Conservation (phyloP, 2,888 invertebrate genomes). For the Spicauda simplicius region DNA sequence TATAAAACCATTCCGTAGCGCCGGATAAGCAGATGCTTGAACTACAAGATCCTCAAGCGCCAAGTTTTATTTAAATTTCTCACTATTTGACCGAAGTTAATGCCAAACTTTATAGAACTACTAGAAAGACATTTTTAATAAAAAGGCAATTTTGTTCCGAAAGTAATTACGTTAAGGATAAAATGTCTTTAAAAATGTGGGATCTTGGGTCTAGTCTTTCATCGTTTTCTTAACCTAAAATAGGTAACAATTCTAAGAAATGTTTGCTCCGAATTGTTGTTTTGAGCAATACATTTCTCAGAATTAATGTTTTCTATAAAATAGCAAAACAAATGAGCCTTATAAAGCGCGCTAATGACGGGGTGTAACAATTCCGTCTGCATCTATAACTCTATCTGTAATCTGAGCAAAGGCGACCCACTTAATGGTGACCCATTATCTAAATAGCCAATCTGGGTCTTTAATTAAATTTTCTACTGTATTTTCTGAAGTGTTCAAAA, state of each 20-base stretch:
- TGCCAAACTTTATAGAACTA: slow-evolving; percentile 21
- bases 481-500: slow-evolving; percentile 35
- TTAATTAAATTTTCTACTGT: slow-evolving; percentile 68
- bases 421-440: slow-evolving; percentile 48
- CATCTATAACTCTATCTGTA: slow-evolving; percentile 30
- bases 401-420: slow-evolving; percentile 32
- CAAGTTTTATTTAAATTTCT: slow-evolving; percentile 52
- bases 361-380: too few relatives aligned
- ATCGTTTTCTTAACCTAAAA: too few relatives aligned
- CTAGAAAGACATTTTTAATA: not conserved
- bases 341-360: too few relatives aligned
- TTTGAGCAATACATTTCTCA: too few relatives aligned
- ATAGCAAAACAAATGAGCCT: too few relatives aligned
- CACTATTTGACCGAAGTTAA: slow-evolving; percentile 26
- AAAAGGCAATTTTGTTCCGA: not conserved
- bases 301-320: not conserved
- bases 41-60: slow-evolving; percentile 54
- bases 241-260: too few relatives aligned
- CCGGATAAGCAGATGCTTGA: slow-evolving; percentile 47
- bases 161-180: not conserved
- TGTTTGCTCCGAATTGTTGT: too few relatives aligned
- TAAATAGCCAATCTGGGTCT: slow-evolving; percentile 63
- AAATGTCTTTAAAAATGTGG: too few relatives aligned
- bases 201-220: too few relatives aligned
- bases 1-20: slow-evolving; percentile 33